Base-by-base conservation (phyloP, 2,797 vertebrate genomes). In the Heteromormyrus szaboi region DNA sequence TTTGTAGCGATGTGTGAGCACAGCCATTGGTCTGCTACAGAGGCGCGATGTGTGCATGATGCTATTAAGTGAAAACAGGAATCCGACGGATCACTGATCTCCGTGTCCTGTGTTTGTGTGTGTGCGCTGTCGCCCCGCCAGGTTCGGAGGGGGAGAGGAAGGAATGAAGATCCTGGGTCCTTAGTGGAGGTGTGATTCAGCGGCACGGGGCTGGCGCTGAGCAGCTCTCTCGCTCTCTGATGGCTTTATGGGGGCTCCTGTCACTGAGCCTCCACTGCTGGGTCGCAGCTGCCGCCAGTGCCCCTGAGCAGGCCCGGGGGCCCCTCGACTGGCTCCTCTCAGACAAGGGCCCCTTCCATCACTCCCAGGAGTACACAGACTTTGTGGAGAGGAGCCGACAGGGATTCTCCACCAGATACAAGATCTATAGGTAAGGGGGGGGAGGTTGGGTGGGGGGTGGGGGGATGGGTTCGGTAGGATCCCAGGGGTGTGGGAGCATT, bases 291-390 rank as follows among this genome's bases (percentile, higher is more conserved):
- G 95, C 96, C 91, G 94, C 95, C 95, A 94, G 97, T 94, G 95
- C 96, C 92, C 97, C 97, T 68, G 97, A 98, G 94, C 97, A 96
- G 94, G 96, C 97, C 81, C 97, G 97, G 94, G 98, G 97, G 92
- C 97, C 98, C 91, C 97, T 99, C 94, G 98, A 99, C 96, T 99
- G 98, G 98, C 98, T 99, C 93, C 97, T 99, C 91, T 99, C 98
- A 89, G 98, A 99, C 94, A 99, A 99, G 95, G 98, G 98, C 94
- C 98, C 98, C 89, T 99, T 99, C 94, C 98, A 99, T 93, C 98
- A 98, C 93, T 98, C 98, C 90, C 97, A 97, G 90, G 98, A 99
- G 94, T 99, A 99, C 94, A 97, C 97, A 9, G 98, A 99, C 95
- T 99, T 99, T 93, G 97, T 99, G 96, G 98, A 99, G 94, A 97